These are phyloP conservation scores for Oncorhynchus nerka DNA, from an alignment of 2,113 vertebrate genomes.

Conservation along the genomic window DNA sequence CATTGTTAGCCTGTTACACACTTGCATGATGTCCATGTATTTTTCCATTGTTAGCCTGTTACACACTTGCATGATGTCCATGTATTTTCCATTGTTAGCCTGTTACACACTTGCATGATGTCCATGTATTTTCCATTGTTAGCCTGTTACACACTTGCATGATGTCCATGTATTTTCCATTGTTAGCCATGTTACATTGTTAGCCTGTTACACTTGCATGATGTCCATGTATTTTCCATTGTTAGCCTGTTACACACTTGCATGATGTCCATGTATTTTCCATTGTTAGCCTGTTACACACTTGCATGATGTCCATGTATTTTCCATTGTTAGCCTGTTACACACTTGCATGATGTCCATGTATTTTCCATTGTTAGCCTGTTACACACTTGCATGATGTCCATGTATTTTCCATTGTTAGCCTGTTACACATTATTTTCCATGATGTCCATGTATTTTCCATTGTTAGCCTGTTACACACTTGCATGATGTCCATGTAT, in stretches of 20 bases:
- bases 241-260: background rate
- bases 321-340: background rate
- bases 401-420: no score
- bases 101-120: background rate
- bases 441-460: no score
- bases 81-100: no score
- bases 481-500: background rate
- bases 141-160: no score
- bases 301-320: no score
- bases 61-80: background rate
- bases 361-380: background rate
- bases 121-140: no score
- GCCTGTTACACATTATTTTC: no score
- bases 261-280: background rate
- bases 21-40: no score
- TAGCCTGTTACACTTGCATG: background rate
- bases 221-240: no score
- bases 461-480: background rate
- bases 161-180: no score
- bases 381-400: background rate
- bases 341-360: background rate
- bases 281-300: no score
- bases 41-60: background rate
- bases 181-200: background rate
- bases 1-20: no score